phyloP scores from a whole-genome alignment of 2,888 invertebrate genomes.

The Habroteleia sp. region DNA sequence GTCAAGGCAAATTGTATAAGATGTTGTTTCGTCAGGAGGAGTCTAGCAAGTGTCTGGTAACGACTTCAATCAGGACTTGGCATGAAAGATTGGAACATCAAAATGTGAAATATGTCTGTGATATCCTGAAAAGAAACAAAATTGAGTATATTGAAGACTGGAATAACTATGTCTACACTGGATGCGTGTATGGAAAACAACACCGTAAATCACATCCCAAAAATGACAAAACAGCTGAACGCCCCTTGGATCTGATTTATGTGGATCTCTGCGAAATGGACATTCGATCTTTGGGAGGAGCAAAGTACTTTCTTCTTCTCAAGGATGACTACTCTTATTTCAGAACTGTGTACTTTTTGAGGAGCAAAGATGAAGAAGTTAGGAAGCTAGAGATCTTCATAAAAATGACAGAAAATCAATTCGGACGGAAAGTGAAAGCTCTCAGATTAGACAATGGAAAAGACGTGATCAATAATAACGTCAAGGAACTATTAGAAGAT shows the following conservation, averaged over 20 bases:
- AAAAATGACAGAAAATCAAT: neutral
- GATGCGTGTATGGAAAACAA: neutral
- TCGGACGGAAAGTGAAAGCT: too few relatives aligned
- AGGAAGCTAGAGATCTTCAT: neutral
- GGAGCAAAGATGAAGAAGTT: neutral
- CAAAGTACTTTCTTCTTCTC: neutral
- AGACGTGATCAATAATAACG: too few relatives aligned
- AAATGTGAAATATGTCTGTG: neutral
- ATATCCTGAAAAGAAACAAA: neutral
- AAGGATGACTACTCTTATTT: neutral
- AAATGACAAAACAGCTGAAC: neutral
- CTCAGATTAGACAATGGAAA: too few relatives aligned
- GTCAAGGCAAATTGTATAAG: neutral
- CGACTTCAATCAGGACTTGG: neutral
- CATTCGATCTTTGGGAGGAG: neutral
- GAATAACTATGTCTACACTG: neutral
- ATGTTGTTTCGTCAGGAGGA: neutral
- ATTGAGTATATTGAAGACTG: neutral
- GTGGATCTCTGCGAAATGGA: constrained; percentile 1
- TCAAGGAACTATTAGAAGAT: too few relatives aligned
- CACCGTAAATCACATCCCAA: neutral
- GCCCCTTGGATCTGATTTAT: neutral
- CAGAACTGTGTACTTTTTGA: neutral
- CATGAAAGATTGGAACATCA: neutral
- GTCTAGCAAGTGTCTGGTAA: neutral